Base-by-base conservation (phyloP, 2,888 invertebrate species). In the Watsonalla cultraria region DNA sequence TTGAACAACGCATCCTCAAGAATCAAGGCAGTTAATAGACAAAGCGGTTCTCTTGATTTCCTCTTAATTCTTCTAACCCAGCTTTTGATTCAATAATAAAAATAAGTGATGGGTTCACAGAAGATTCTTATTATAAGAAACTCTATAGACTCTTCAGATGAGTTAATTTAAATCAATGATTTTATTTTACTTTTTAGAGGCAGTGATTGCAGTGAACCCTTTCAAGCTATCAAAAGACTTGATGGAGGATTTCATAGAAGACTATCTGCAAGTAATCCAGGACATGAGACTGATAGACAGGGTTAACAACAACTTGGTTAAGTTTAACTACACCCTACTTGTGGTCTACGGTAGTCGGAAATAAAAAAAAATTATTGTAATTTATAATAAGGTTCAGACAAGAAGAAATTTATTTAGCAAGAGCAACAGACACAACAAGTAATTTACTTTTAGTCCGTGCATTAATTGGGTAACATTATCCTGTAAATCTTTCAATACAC, bases 191-290 rank as follows among this genome's bases (percentile, higher is more conserved):
- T 24, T 86, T 88, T 33, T 80, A 94, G 95, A 93, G 68, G 93
- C 94, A 47, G 89, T 94, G 0, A 84, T 90, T 57, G 95, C 95
- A 0, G 92, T 96, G 5, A 95, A 94, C 72, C 96, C 96, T 0
- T 95, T 95, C 70, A 72, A 93, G 54, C 92, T 96, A 51, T 93
- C 95, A 0, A 72, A 82, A 0, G 76, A 91, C 0, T 71, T 93
- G 15, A 92, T 92, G 46, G 91, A 93, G 5, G 91, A 93, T 7
- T 96, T 93, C 72, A 80, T 93, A n/a, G 83, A 92, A 15, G 94
- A 95, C 64, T 92, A 93, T 54, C 68, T 93, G 6, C 78, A 82
- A 1, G 91, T 92, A 61, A 78, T 92, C 8, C 72, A 84, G 2
- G 84, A 86, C 49, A 77, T 89, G 71, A 91, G 86, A 57, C 84